phyloP scores from a whole-genome alignment of 2,888 invertebrate species.

The Cataglyphis cursor region DNA sequence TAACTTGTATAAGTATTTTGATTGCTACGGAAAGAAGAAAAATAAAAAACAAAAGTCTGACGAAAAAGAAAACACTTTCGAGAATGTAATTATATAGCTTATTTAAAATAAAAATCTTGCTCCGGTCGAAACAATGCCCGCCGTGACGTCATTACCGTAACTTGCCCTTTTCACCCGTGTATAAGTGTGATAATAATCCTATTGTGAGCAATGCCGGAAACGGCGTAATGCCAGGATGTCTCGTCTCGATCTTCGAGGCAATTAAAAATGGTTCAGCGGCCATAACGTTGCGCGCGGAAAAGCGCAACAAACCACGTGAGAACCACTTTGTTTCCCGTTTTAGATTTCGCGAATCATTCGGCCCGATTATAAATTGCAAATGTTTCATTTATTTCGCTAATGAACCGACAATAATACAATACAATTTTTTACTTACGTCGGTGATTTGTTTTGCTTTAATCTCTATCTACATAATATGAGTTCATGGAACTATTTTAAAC shows the following conservation, averaged over 20 bases:
- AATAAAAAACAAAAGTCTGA: background rate
- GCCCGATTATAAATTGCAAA: constrained; percentile 27
- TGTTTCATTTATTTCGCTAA: constrained; percentile 7
- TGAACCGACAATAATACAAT: constrained; percentile 15
- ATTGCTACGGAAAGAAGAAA: background rate
- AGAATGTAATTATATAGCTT: constrained; percentile 20
- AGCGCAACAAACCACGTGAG: constrained; percentile 44
- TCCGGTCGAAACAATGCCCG: constrained; percentile 15
- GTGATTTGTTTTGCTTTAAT: background rate
- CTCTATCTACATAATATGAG: background rate
- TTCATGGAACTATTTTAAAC: background rate
- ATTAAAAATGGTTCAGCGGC: constrained; percentile 62
- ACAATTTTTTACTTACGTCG: background rate
- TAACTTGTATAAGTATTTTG: background rate
- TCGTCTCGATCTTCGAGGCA: constrained; percentile 57
- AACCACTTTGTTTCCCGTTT: constrained; percentile 46
- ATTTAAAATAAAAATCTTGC: constrained; percentile 48
- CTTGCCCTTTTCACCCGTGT: constrained; percentile 47
- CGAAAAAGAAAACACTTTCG: background rate
- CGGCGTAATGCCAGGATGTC: constrained; percentile 57
- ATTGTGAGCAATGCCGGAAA: constrained; percentile 64
- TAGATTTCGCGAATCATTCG: constrained; percentile 25
- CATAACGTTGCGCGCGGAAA: constrained; percentile 37
- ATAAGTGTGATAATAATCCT: constrained; percentile 46
- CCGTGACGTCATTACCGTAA: constrained; percentile 39